Conservation (phyloP, 2,888 invertebrate genomes). For the Oligia latruncula region DNA sequence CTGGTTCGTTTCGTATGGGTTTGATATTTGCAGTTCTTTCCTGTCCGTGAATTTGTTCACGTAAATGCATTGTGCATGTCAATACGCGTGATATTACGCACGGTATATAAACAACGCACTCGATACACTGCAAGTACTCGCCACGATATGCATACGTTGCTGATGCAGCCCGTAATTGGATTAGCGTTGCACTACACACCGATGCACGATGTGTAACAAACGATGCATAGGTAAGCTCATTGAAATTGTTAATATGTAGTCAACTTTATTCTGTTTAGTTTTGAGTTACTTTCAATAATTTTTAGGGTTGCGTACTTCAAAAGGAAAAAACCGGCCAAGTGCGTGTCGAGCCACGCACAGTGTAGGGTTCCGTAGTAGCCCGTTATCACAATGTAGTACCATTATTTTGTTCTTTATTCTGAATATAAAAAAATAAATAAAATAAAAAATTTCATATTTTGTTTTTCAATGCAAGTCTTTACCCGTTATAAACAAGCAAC, state of each 20-base stretch:
- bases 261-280: not conserved
- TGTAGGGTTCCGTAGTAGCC: too few species aligned
- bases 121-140: not conserved
- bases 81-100: not conserved
- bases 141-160: slow-evolving; percentile 17
- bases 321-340: not conserved
- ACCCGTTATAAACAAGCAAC: too few species aligned
- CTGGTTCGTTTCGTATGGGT: not conserved
- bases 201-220: not conserved
- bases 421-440: too few species aligned
- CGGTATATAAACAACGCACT: not conserved
- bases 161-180: slow-evolving; percentile 22
- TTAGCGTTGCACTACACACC: slow-evolving; percentile 18
- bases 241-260: not conserved
- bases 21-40: not conserved
- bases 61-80: not conserved
- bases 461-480: too few species aligned
- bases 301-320: not conserved
- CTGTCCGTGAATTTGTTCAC: not conserved
- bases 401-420: too few species aligned
- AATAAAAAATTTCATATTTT: too few species aligned
- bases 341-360: too few species aligned
- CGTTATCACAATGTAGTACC: too few species aligned
- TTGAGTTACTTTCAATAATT: not conserved
- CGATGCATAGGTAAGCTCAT: not conserved